Percentiles rank a stretch among this genome's conserved stretches.
Conservation (phyloP, 2,113 vertebrate species). For the Corythoichthys intestinalis region DNA sequence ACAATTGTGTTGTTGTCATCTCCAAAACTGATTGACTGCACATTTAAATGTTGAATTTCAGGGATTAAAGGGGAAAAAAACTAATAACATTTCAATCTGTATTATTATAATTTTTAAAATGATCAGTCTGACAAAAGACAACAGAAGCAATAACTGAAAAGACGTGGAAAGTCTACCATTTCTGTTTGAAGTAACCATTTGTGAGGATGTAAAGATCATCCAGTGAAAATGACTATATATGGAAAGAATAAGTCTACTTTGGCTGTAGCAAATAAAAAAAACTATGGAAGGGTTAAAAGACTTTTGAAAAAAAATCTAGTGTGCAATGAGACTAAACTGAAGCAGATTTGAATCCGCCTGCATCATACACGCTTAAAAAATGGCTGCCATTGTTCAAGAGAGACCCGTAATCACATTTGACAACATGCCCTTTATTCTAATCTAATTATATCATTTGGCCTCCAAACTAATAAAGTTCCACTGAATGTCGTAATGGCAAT, state of each 20-base stretch:
- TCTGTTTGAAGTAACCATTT: not conserved
- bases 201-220: not conserved
- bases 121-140: too few species aligned
- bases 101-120: too few species aligned
- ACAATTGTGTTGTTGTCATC: not conserved
- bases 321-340: constrained; percentile 8
- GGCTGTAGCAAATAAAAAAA: not conserved
- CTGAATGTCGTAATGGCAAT: constrained; percentile 41
- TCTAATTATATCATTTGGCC: constrained; percentile 55
- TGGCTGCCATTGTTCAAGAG: constrained; percentile 37
- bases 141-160: too few species aligned
- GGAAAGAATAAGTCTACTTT: not conserved
- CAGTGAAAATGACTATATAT: not conserved
- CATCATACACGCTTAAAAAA: constrained; percentile 14
- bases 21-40: too few species aligned
- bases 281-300: not conserved
- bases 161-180: not conserved
- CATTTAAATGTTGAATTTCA: too few species aligned
- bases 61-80: too few species aligned
- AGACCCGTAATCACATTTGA: constrained; percentile 50
- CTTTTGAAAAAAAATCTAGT: not conserved
- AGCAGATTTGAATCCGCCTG: not conserved
- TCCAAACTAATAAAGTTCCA: constrained; percentile 37
- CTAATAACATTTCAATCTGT: too few species aligned
- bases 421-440: constrained; percentile 55